Conservation (phyloP, 2,797 vertebrate genomes). For the Parotocinclus haroldoi region DNA sequence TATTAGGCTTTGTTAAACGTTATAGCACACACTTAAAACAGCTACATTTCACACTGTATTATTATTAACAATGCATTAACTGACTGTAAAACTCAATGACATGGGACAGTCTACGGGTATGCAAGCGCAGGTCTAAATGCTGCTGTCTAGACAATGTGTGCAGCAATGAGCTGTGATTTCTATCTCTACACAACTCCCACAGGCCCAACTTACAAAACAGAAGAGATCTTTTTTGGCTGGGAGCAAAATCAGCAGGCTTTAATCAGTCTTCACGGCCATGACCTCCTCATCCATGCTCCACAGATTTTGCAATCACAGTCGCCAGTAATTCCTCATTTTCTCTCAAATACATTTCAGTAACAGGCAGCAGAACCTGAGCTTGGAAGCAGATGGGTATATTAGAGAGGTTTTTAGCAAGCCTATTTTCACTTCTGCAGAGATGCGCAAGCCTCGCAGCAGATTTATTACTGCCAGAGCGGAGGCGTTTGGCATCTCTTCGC, state of each 20-base stretch:
- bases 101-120: no score
- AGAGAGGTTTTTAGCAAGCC: slow-evolving; percentile 23
- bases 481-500: slow-evolving; percentile 42
- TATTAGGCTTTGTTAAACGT: no score
- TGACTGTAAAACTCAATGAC: no score
- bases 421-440: slow-evolving; percentile 26
- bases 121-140: no score
- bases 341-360: slow-evolving; percentile 11
- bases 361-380: not conserved
- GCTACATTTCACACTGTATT: no score
- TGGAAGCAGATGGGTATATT: slow-evolving; percentile 27
- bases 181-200: slow-evolving; percentile 16
- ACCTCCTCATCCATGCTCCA: slow-evolving; percentile 22
- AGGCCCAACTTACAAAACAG: slow-evolving; percentile 17
- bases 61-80: no score
- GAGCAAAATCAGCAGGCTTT: slow-evolving; percentile 17
- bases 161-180: slow-evolving; percentile 19
- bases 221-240: slow-evolving; percentile 17
- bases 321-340: slow-evolving; percentile 23
- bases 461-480: slow-evolving; percentile 37
- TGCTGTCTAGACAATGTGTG: not conserved
- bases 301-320: not conserved
- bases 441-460: slow-evolving; percentile 30
- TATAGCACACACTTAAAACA: no score
- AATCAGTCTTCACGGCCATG: slow-evolving; percentile 22